Evolutionary conservation across 2,888 invertebrate genomes (phyloP).

Genomic region (Schrankia costaestrigalis): DNA sequence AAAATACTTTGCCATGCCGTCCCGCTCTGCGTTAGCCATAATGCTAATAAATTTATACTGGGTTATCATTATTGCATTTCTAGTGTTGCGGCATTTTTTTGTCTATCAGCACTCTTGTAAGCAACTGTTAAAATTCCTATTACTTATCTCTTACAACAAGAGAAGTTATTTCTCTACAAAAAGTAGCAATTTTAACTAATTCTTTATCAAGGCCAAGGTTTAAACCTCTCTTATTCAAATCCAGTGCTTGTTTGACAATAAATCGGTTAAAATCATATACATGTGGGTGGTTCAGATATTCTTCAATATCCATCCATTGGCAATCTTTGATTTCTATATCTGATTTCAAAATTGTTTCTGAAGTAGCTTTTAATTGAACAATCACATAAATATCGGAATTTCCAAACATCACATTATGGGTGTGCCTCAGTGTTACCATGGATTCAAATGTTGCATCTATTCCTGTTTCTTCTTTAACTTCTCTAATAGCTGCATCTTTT

Average conservation of each 20-base stretch:
- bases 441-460: conserved; percentile 88
- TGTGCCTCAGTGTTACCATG: conserved; percentile 88
- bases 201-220: conserved; percentile 80
- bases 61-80: too few species aligned
- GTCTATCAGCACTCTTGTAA: too few species aligned
- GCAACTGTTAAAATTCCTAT: too few species aligned
- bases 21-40: too few species aligned
- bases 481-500: conserved; percentile 89
- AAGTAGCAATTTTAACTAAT: conserved; percentile 48
- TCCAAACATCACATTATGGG: conserved; percentile 86
- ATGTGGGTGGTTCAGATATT: conserved; percentile 85
- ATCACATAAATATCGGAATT: conserved; percentile 94
- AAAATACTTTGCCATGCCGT: too few species aligned
- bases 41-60: too few species aligned
- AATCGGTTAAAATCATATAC: conserved; percentile 86
- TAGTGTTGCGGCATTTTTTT: too few species aligned
- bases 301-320: conserved; percentile 90
- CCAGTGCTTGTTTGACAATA: conserved; percentile 84
- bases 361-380: conserved; percentile 84
- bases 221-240: conserved; percentile 82
- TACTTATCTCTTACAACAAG: conserved; percentile 62
- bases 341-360: conserved; percentile 83
- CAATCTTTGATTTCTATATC: conserved; percentile 88
- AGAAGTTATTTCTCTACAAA: conserved; percentile 55
- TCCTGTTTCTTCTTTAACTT: conserved; percentile 95